Conservation (phyloP, 2,113 vertebrate species). For the Hippocampus barbouri region DNA sequence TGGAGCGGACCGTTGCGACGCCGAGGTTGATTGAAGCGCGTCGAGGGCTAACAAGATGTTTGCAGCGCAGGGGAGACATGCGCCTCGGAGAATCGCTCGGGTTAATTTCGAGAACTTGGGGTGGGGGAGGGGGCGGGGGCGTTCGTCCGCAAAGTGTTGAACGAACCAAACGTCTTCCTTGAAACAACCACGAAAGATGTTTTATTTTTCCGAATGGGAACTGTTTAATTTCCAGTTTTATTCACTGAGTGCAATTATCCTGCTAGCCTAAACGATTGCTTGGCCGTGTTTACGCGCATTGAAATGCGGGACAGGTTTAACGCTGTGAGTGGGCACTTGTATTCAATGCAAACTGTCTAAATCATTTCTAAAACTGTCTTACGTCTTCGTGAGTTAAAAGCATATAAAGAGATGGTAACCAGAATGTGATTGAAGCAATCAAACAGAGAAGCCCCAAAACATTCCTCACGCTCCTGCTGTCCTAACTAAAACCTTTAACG, state of each 20-base stretch:
- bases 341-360: conserved; percentile 61
- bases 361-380: conserved; percentile 75
- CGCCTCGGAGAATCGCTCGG: conserved; percentile 51
- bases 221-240: conserved; percentile 29
- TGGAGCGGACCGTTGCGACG: conserved; percentile 20
- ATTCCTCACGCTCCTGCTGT: conserved; percentile 63
- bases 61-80: conserved; percentile 39
- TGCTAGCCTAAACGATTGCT: conserved; percentile 28
- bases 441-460: conserved; percentile 60
- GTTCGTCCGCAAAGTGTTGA: not conserved
- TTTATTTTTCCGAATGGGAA: conserved; percentile 37
- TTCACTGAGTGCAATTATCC: conserved; percentile 18
- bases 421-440: conserved; percentile 68
- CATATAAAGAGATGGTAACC: conserved; percentile 70
- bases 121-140: not conserved
- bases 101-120: conserved; percentile 14
- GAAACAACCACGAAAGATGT: conserved; percentile 56
- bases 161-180: conserved; percentile 62
- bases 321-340: conserved; percentile 21
- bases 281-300: conserved; percentile 43
- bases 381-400: conserved; percentile 52
- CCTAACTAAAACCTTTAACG: conserved; percentile 72
- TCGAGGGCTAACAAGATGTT: conserved; percentile 57
- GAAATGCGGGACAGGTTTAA: conserved; percentile 32
- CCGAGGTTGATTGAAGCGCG: conserved; percentile 54